phyloP scores from a whole-genome alignment of 2,797 vertebrate species.

The Tenualosa ilisha region DNA sequence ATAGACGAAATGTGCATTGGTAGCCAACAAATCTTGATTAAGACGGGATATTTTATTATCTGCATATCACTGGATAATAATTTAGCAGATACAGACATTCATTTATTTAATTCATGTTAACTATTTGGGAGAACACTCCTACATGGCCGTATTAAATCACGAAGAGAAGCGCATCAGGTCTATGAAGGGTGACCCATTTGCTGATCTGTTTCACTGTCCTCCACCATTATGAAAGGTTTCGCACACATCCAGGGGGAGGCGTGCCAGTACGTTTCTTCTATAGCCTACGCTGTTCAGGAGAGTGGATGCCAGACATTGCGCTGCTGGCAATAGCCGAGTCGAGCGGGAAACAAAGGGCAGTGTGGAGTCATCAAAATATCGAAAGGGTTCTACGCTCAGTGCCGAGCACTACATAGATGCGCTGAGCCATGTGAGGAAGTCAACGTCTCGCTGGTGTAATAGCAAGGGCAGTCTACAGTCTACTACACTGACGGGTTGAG shows the following conservation, averaged over 20 bases:
- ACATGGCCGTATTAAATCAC: neutral
- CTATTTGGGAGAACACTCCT: neutral
- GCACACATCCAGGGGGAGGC: conserved; percentile 43
- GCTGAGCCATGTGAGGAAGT: conserved; percentile 38
- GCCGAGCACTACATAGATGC: conserved; percentile 23
- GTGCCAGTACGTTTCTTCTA: conserved; percentile 34
- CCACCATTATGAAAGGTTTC: conserved; percentile 19
- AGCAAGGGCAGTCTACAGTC: conserved; percentile 20
- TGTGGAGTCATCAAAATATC: conserved; percentile 32
- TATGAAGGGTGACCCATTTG: neutral
- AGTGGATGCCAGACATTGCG: conserved; percentile 39
- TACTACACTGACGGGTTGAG: conserved; percentile 42
- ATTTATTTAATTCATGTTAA: neutral
- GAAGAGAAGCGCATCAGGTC: neutral
- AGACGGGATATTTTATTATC: neutral
- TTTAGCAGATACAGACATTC: neutral
- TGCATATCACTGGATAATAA: neutral
- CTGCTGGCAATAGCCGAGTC: conserved; percentile 29
- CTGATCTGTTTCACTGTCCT: conserved; percentile 5
- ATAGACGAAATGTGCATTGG: neutral
- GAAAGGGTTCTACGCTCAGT: neutral
- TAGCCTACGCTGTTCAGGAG: neutral
- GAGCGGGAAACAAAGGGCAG: conserved; percentile 49
- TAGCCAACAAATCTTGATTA: neutral
- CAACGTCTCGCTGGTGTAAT: neutral